Evolutionary conservation across 2,797 vertebrate genomes (phyloP).

Genomic region (Pagetopsis macropterus): DNA sequence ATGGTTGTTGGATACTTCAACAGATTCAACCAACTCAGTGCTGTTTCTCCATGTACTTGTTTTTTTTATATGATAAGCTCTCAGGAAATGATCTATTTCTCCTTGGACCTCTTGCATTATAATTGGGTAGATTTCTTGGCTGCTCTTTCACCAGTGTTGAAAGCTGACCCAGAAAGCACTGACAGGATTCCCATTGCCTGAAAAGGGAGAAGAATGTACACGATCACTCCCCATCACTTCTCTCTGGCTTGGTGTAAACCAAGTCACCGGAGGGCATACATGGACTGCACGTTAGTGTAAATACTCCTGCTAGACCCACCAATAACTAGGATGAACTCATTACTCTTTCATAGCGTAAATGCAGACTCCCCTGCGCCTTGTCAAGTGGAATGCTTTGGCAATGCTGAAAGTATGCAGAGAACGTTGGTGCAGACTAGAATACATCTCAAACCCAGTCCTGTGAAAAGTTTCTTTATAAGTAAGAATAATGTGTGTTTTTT

Average conservation of each 20-base stretch:
- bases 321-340: constrained; percentile 39
- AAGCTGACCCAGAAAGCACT: constrained; percentile 52
- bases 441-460: not conserved
- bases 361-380: constrained; percentile 16
- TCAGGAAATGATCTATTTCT: constrained; percentile 18
- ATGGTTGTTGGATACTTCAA: constrained; percentile 1
- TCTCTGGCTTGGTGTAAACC: constrained; percentile 75
- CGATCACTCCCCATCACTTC: constrained; percentile 64
- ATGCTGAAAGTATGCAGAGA: constrained; percentile 19
- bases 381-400: constrained; percentile 6
- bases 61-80: constrained; percentile 23
- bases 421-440: not conserved
- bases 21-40: not conserved
- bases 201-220: constrained; percentile 84
- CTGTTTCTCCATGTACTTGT: constrained; percentile 1
- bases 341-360: constrained; percentile 47
- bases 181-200: constrained; percentile 70
- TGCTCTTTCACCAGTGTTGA: constrained; percentile 12
- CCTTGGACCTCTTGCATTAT: not conserved
- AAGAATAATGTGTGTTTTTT: constrained; percentile 34
- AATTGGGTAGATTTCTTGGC: constrained; percentile 13
- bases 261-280: constrained; percentile 68
- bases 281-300: constrained; percentile 71
- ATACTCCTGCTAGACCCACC: constrained; percentile 56
- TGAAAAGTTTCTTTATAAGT: not conserved